Evolutionary conservation across 2,888 invertebrate species (phyloP), one percentile per base, ranked within the genome.

Genomic region (Neoascia interrupta): DNA sequence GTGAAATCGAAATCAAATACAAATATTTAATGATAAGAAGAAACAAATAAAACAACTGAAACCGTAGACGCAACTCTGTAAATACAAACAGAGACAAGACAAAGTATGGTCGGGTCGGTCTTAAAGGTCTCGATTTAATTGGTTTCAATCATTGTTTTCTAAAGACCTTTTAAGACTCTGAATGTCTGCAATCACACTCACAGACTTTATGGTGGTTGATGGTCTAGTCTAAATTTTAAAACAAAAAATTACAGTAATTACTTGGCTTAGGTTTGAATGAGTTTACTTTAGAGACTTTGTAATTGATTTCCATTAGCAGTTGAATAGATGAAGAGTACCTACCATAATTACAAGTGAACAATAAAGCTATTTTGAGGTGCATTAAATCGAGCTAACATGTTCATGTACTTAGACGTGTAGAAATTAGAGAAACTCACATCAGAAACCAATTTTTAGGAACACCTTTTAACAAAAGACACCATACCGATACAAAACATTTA

Each of bases 121-220:
- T 74, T 69, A 74, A 69, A 69, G 68, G 74, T 74, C 69, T 68
- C 61, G n/a, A n/a, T 61, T 47, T 74, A 69, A 74, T 74, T 73
- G 66, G 66, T 66, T 72, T 60, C 60, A 28, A 60, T 49, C 58
- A 58, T 54, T 66, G 73, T 28, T 56, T 56, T 56, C 41, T 13
- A 43, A 47, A 53, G 68, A 53, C 73, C 66, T 53, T 53, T 68
- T 60, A 54, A 68, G 53, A 60, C n/a, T n/a, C n/a, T n/a, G n/a
- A n/a, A n/a, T n/a, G n/a, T n/a, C n/a, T 53, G 53, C 34, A 23
- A 13, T 8, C 11, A 1, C 36, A 31, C 4, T n/a, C 13, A 43
- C 28, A 31, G 19, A 49, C 39, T 15, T 11, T 5, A 19, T 21
- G 15, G 34, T 26, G n/a, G n/a, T n/a, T n/a, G n/a, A 26, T 8